Base-by-base conservation (phyloP, 2,888 invertebrate species). In the Hirudinaria manillensis region DNA sequence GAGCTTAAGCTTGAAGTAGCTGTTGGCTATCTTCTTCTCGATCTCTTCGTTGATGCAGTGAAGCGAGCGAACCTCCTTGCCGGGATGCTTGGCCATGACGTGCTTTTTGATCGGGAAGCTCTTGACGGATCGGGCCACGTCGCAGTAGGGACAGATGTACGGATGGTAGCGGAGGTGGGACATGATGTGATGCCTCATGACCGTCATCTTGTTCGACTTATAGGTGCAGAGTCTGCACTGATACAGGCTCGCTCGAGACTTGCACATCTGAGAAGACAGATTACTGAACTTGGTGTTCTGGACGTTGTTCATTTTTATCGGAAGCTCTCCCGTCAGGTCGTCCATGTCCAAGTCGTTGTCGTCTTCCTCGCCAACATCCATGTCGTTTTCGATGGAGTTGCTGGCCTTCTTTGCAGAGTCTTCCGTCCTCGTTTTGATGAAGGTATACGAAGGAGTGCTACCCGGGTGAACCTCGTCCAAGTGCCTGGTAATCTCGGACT, bases 151-250 rank as follows among this genome's bases (percentile, higher is more conserved):
- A 32, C 78, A 78, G 27, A 38, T 36, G 75, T 76, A 78, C 29
- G 78, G 78, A 19, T 76, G 75, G 71, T 78, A 78, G n/a, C 76
- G 53, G 0, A 78, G 34, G 38, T 78, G 78, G 3, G 77, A 70
- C 78, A 78, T 78, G 6, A 73, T 76, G 72, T 78, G 78, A 38
- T 77, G 77, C 19, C 77, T 66, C 76, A 78, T 78, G 16, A 76
- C 77, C 3, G 75, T 77, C 51, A 68, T 66, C 66, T 76, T 70
- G 16, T 71, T 72, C 13, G 71, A 75, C 61, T 70, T 67, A 65
- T 76, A 77, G 3, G 75, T 53, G 51, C 78, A 78, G 10, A 70
- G 70, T 1, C 66, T 51, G 34, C 78, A 77, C 65, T 70, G 70
- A 67, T 77, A 77, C 29, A 70, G 38, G 29, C 36, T 68, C 24